phyloP scores from a whole-genome alignment of 2,113 vertebrate species.

The Tapirus terrestris region DNA sequence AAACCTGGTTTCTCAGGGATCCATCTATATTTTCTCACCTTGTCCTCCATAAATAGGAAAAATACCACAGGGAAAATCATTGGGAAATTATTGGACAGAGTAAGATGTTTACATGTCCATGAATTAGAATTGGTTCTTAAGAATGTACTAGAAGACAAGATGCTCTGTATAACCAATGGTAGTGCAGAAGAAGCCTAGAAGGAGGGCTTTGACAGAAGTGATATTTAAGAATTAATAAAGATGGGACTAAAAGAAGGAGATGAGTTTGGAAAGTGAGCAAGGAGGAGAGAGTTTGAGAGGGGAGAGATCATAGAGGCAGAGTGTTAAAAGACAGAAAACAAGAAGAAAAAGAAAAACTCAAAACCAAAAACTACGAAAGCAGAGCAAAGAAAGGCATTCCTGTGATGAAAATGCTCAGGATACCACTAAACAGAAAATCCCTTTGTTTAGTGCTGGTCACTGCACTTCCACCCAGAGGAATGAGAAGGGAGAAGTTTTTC shows the following conservation, averaged over 20 bases:
- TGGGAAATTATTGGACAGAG: not conserved
- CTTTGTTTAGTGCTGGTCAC: not conserved
- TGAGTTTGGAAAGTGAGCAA: conserved; percentile 35
- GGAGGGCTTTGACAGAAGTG: not conserved
- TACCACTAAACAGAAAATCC: not conserved
- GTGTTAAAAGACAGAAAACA: not conserved
- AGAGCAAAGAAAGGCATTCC: not conserved
- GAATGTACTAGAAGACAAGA: not conserved
- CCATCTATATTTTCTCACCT: conserved; percentile 45
- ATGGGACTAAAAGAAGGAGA: not conserved
- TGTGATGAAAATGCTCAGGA: not conserved
- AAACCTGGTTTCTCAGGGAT: conserved; percentile 71
- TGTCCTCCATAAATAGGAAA: conserved; percentile 28
- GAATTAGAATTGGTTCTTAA: conserved; percentile 15
- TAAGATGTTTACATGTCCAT: not conserved
- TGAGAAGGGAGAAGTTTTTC: not conserved
- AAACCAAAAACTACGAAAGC: not conserved
- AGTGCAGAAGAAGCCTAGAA: not conserved
- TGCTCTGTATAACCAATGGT: not conserved
- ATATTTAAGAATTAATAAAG: conserved; percentile 50
- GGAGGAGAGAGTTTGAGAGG: not conserved
- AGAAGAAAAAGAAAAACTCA: not conserved
- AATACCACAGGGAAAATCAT: not conserved
- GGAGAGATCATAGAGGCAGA: not conserved
- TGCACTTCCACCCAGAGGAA: not conserved